These are phyloP conservation scores for Holothuria glaberrima DNA, from an alignment of 35 echinoderm and acorn worm genomes.

Conservation along the genomic window DNA sequence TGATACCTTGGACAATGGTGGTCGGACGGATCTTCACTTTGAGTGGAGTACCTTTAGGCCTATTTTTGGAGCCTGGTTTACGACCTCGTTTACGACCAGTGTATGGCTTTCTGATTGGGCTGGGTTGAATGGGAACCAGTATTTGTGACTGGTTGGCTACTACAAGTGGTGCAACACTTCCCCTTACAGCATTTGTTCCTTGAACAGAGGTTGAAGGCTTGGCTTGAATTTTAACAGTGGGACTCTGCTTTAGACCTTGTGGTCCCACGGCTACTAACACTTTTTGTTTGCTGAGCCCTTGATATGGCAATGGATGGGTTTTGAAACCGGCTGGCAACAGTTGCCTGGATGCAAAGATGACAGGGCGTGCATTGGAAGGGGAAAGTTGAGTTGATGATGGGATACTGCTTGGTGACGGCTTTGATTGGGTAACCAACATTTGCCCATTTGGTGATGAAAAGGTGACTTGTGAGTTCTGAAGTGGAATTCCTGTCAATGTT, in stretches of 20 bases:
- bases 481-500: conserved; percentile 13
- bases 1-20: conserved; percentile 12
- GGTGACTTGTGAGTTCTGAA: conserved; percentile 12
- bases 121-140: conserved; percentile 28
- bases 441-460: conserved; percentile 26
- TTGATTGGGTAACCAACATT: conserved; percentile 17
- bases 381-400: conserved; percentile 20
- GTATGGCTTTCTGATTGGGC: conserved; percentile 23
- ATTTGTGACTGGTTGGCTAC: conserved; percentile 30
- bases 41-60: conserved; percentile 1
- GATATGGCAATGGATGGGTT: neutral
- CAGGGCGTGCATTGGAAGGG: conserved; percentile 25
- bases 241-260: conserved; percentile 17
- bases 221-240: conserved; percentile 43
- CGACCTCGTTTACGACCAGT: conserved; percentile 30
- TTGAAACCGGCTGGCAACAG: conserved; percentile 45
- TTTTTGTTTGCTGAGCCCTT: neutral
- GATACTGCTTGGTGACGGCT: neutral
- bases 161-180: neutral
- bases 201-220: conserved; percentile 16
- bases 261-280: conserved; percentile 34
- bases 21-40: conserved; percentile 51
- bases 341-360: conserved; percentile 25
- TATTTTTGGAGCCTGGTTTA: conserved; percentile 53
- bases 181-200: neutral